Evolutionary conservation across 2,888 invertebrate genomes (phyloP).

Genomic region (Coelopa pilipes): DNA sequence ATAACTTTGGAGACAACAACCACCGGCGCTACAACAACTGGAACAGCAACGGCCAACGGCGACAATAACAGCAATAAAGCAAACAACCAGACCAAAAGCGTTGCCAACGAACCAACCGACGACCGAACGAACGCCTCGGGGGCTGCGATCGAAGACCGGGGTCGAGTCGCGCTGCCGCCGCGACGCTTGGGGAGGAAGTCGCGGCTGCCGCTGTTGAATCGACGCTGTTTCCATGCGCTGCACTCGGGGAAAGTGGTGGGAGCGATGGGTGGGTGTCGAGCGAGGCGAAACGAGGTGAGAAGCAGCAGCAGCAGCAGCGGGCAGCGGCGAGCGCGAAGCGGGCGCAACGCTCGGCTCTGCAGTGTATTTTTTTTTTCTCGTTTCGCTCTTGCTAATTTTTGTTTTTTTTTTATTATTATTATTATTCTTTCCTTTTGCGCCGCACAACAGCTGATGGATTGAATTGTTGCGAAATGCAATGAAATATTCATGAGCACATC

Average conservation of each 20-base stretch:
- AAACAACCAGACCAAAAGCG: background rate
- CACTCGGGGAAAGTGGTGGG: conserved; percentile 7
- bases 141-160: too few species aligned
- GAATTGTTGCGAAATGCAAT: too few species aligned
- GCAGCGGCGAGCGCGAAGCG: background rate
- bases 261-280: background rate
- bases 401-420: too few species aligned
- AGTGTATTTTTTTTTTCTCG: too few species aligned
- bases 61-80: background rate
- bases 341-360: too few species aligned
- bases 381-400: too few species aligned
- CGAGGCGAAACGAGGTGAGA: background rate
- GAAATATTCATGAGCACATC: too few species aligned
- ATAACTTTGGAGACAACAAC: too few species aligned
- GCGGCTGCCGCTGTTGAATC: conserved; percentile 1
- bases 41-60: background rate
- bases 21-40: background rate
- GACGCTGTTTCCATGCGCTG: conserved; percentile 28
- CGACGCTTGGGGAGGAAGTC: background rate
- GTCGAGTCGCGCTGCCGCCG: background rate
- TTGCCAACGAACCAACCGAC: too few species aligned
- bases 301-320: background rate
- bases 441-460: too few species aligned
- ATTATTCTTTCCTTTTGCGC: too few species aligned
- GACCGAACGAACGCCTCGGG: too few species aligned